Percentiles rank a stretch among this genome's conserved stretches.
Conservation (phyloP, 2,888 invertebrate species). For the Cephus nigrinus region DNA sequence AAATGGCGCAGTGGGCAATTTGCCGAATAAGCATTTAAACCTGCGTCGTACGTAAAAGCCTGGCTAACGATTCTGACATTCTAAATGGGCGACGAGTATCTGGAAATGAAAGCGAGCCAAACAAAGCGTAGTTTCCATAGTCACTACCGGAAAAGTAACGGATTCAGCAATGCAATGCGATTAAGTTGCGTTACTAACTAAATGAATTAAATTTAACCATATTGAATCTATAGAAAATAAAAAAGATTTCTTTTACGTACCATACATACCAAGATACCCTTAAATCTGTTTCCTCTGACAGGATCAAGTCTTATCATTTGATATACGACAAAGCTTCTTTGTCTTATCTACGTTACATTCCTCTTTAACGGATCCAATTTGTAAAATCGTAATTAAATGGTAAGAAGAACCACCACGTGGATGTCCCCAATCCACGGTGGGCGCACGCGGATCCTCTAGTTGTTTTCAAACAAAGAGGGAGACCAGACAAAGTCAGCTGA, state of each 20-base stretch:
- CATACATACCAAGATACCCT: too few species aligned
- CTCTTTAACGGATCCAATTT: neutral
- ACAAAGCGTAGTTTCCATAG: neutral
- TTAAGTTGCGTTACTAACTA: neutral
- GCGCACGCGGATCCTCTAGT: constrained; percentile 35
- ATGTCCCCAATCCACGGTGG: constrained; percentile 8
- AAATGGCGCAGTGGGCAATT: constrained; percentile 45
- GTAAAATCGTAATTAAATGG: neutral
- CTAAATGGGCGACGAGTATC: neutral
- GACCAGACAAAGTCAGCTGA: constrained; percentile 59
- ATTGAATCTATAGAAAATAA: neutral
- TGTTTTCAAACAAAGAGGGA: constrained; percentile 62
- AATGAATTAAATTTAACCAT: neutral
- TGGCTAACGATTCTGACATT: neutral
- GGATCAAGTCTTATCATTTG: neutral
- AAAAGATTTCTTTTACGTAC: neutral
- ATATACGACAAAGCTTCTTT: neutral
- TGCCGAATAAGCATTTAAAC: constrained; percentile 30
- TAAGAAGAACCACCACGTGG: constrained; percentile 15
- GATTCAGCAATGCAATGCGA: neutral
- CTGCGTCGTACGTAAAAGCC: neutral
- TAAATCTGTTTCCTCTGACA: neutral
- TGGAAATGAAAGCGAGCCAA: neutral
- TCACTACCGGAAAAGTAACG: neutral
- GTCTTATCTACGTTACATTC: neutral